Conservation (phyloP, 2,113 vertebrate species). For the Phalacrocorax pelagicus region DNA sequence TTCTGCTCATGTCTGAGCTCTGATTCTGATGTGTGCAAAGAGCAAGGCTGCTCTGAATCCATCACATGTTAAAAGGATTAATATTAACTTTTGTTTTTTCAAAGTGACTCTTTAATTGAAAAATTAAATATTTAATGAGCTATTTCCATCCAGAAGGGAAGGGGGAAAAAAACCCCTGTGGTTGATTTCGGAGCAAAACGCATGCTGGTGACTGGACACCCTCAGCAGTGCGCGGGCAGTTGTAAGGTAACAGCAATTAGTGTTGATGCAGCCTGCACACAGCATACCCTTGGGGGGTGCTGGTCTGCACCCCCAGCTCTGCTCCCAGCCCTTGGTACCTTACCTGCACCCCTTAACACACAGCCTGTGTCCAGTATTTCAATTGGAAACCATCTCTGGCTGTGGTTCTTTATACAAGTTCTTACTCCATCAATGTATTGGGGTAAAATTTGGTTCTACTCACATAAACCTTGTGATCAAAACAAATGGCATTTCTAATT, state of each 20-base stretch:
- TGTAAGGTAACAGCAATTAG: not conserved
- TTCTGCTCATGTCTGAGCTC: not conserved
- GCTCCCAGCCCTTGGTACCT: not conserved
- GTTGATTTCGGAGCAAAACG: constrained; percentile 8
- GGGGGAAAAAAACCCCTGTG: not conserved
- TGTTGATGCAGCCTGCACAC: not conserved
- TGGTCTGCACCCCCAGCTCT: not conserved
- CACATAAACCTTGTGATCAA: constrained; percentile 3
- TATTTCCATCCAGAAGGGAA: not conserved
- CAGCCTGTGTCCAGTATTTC: not conserved
- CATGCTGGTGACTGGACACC: not conserved
- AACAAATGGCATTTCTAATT: constrained; percentile 42
- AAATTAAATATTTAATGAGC: constrained; percentile 59
- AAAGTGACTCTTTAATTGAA: constrained; percentile 53
- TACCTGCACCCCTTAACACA: not conserved
- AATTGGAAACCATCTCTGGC: not conserved
- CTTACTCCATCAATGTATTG: not conserved
- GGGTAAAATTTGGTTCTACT: not conserved
- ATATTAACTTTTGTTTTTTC: constrained; percentile 48
- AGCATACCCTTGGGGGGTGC: not conserved
- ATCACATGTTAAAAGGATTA: not conserved
- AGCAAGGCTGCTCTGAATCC: not conserved
- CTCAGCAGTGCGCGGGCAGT: not conserved
- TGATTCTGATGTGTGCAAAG: not conserved
- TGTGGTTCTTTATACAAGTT: not conserved